A percentile compares a stretch with the other conserved stretches of the same genome.
phyloP scores from a whole-genome alignment of 2,888 invertebrate genomes.

The Caenorhabditis sp. region DNA sequence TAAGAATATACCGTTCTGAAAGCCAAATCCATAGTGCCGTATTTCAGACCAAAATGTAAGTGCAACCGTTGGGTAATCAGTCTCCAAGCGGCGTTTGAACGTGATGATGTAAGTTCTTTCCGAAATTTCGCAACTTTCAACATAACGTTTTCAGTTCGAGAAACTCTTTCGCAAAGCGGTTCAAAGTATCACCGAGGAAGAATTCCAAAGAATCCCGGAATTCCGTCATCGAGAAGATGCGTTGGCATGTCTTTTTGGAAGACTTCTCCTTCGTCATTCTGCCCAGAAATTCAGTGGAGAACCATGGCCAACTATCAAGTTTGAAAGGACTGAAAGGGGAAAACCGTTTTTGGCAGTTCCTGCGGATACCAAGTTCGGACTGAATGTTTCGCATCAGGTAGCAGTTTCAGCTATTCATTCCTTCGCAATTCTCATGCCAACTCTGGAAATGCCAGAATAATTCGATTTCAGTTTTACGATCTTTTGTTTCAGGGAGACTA shows the following conservation, averaged over 20 bases:
- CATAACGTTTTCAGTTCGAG: conserved; percentile 76
- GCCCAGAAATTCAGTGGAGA: conserved; percentile 78
- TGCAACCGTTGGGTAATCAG: conserved; percentile 82
- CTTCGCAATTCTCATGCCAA: no score
- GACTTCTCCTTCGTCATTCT: conserved; percentile 80
- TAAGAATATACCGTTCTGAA: conserved; percentile 19
- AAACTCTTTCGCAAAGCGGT: conserved; percentile 78
- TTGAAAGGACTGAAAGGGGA: conserved; percentile 82
- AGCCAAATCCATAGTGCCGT: background rate
- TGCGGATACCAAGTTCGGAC: conserved; percentile 74
- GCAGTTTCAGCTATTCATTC: background rate
- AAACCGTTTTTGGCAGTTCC: conserved; percentile 81
- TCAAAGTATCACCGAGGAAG: conserved; percentile 81
- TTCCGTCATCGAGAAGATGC: conserved; percentile 81
- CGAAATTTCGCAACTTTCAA: background rate
- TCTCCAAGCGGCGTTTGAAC: conserved; percentile 76
- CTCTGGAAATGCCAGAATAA: no score
- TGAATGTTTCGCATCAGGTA: conserved; percentile 83
- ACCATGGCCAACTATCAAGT: conserved; percentile 78
- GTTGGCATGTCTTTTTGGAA: conserved; percentile 79
- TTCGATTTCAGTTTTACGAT: no score
- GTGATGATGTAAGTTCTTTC: conserved; percentile 73
- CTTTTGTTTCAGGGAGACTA: conserved; percentile 82
- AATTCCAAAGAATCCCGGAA: conserved; percentile 76
- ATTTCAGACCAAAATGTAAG: conserved; percentile 63